phyloP scores from a whole-genome alignment of 2,888 invertebrate species.

The Cephus runcator region DNA sequence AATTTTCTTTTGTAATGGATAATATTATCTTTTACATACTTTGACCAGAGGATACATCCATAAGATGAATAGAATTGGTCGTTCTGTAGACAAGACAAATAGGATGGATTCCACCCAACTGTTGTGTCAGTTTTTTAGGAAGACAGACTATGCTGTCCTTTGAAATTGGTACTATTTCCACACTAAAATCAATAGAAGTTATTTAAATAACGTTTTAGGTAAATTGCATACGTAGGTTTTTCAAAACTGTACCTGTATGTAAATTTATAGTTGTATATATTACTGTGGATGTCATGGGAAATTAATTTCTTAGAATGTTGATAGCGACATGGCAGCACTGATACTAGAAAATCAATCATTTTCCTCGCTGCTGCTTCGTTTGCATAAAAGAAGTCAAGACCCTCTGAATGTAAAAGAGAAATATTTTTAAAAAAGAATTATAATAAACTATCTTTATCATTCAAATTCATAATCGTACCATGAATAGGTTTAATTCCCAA shows the following conservation, averaged over 20 bases:
- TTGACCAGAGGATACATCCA: conserved; percentile 90
- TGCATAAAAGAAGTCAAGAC: conserved; percentile 94
- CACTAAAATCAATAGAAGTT: conserved; percentile 67
- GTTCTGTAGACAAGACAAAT: conserved; percentile 90
- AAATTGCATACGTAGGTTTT: background rate
- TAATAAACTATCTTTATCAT: background rate
- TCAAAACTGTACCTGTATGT: conserved; percentile 71
- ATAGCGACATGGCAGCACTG: conserved; percentile 88
- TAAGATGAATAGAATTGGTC: conserved; percentile 89
- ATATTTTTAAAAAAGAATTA: conserved; percentile 2
- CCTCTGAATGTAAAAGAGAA: conserved; percentile 71
- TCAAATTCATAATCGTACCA: conserved; percentile 66
- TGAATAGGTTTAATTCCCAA: conserved; percentile 87
- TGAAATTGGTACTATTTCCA: conserved; percentile 96
- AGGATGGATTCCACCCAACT: conserved; percentile 87
- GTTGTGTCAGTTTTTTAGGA: conserved; percentile 85
- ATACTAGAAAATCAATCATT: conserved; percentile 92
- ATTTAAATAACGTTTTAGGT: background rate
- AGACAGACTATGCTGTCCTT: conserved; percentile 94
- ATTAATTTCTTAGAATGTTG: conserved; percentile 94
- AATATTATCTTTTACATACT: conserved; percentile 67
- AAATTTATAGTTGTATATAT: conserved; percentile 96
- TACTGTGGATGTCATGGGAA: conserved; percentile 97
- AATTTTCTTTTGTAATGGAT: background rate
- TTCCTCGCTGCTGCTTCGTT: conserved; percentile 91